Conservation (phyloP, 1,140 invertebrate genomes). For the Heliconius hewitsoni region DNA sequence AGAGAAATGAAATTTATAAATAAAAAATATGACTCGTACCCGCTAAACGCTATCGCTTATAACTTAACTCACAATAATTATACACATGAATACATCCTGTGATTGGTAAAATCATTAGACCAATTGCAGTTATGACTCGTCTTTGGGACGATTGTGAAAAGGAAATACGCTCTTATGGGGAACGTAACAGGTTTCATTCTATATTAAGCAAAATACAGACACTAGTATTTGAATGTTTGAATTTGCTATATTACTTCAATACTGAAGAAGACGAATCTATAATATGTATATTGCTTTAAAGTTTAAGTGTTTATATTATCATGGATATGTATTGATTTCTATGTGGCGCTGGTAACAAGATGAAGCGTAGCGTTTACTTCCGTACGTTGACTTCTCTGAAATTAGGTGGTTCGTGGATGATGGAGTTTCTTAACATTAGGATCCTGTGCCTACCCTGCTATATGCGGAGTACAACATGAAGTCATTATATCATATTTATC, state of each 20-base stretch:
- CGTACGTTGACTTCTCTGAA: too few relatives aligned
- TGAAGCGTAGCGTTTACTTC: too few relatives aligned
- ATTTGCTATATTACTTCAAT: slow-evolving; percentile 1
- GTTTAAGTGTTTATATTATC: background rate
- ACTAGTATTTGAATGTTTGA: background rate
- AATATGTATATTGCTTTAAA: background rate
- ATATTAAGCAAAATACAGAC: background rate
- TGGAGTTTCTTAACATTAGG: too few relatives aligned
- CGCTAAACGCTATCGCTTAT: slow-evolving; percentile 30
- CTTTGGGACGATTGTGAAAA: slow-evolving; percentile 14
- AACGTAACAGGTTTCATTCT: background rate
- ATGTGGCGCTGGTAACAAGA: too few relatives aligned
- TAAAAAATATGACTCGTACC: background rate
- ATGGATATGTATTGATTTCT: background rate
- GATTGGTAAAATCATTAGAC: slow-evolving; percentile 43
- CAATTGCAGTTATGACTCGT: slow-evolving; percentile 36
- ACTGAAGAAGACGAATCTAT: background rate
- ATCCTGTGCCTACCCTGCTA: too few relatives aligned
- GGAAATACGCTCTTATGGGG: slow-evolving; percentile 18
- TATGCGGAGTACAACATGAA: too few relatives aligned
- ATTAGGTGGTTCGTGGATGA: too few relatives aligned
- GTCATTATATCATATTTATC: too few relatives aligned
- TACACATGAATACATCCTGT: slow-evolving; percentile 35
- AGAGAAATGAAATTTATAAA: background rate
- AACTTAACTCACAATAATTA: slow-evolving; percentile 28